phyloP scores from a whole-genome alignment of 2,797 vertebrate species.

The Sebastiscus albofasciatus region DNA sequence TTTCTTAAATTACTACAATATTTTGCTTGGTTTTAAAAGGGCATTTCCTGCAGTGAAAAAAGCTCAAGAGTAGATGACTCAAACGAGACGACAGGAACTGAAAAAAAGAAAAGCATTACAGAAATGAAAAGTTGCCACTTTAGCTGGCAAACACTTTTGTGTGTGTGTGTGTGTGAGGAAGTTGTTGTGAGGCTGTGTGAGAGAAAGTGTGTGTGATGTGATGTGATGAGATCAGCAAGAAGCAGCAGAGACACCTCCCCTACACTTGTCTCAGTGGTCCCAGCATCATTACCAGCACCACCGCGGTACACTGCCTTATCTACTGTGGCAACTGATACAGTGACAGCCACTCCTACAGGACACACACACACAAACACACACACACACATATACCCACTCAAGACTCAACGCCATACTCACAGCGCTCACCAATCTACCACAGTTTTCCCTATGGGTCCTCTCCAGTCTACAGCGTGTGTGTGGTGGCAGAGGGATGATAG shows the following conservation, averaged over 20 bases:
- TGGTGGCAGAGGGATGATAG: constrained; percentile 40
- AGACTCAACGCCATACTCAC: constrained; percentile 2
- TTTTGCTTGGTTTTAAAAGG: not conserved
- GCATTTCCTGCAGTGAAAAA: not conserved
- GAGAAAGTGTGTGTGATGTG: constrained; percentile 50
- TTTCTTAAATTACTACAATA: not conserved
- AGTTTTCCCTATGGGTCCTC: constrained; percentile 22
- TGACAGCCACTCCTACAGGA: constrained; percentile 68
- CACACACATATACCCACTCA: not conserved
- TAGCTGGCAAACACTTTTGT: not conserved
- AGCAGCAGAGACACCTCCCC: constrained; percentile 56
- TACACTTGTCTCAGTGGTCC: constrained; percentile 68
- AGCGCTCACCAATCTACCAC: constrained; percentile 40
- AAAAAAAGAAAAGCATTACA: not conserved
- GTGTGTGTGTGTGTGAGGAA: not conserved
- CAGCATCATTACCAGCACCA: constrained; percentile 78
- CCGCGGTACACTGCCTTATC: constrained; percentile 67
- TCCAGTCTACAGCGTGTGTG: constrained; percentile 9
- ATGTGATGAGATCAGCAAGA: constrained; percentile 74
- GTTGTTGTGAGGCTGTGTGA: constrained; percentile 16
- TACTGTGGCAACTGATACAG: constrained; percentile 71
- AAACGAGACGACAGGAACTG: not conserved
- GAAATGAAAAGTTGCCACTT: not conserved
- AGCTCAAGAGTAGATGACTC: not conserved
- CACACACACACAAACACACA: constrained; percentile 52